Conservation (phyloP, 2,888 invertebrate genomes). For the Dynastes tityus region DNA sequence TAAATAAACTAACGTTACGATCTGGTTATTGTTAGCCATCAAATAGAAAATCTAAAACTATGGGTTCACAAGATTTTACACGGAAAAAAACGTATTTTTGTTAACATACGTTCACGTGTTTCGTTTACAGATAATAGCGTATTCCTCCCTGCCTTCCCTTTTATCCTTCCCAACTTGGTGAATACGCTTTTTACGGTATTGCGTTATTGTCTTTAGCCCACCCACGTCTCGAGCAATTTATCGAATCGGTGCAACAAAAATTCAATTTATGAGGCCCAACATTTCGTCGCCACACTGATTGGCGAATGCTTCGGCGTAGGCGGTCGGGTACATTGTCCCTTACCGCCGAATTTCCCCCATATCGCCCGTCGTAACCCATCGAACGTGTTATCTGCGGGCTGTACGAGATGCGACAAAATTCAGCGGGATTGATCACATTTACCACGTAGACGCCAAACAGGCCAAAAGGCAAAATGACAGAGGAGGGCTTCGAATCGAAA, state of each 20-base stretch:
- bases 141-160: background rate
- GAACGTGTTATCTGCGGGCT: constrained; percentile 8
- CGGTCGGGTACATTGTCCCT: constrained; percentile 20
- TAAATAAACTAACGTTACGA: too few relatives aligned
- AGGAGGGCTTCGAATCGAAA: background rate
- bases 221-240: constrained; percentile 27
- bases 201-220: constrained; percentile 12
- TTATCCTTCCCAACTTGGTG: background rate
- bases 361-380: constrained; percentile 6
- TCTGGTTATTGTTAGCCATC: too few relatives aligned
- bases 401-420: constrained; percentile 1
- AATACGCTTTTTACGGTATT: constrained; percentile 20
- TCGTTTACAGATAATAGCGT: background rate
- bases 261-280: constrained; percentile 30
- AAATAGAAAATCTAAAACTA: too few relatives aligned
- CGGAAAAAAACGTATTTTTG: background rate
- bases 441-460: background rate
- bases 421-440: constrained; percentile 9
- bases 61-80: background rate
- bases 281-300: constrained; percentile 23
- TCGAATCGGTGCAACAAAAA: constrained; percentile 33
- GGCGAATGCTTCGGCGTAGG: constrained; percentile 20
- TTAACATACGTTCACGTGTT: background rate
- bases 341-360: background rate
- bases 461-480: constrained; percentile 9